A percentile compares a stretch with the other conserved stretches of the same genome.
phyloP scores from a whole-genome alignment of 2,797 vertebrate genomes.

The Merluccius polli region DNA sequence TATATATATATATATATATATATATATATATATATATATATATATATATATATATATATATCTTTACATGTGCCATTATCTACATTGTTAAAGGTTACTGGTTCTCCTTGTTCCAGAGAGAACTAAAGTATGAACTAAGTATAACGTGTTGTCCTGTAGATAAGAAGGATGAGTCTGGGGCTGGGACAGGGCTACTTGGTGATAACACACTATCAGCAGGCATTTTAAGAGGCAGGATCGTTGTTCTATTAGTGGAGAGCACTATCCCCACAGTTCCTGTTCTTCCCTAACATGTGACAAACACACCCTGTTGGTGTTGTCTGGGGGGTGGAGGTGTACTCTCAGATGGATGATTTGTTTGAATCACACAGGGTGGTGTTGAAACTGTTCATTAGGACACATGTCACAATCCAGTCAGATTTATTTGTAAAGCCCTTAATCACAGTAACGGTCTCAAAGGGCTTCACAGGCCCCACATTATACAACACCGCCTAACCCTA shows the following conservation, averaged over 20 bases:
- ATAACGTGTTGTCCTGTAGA: background rate
- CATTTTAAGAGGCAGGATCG: slow-evolving; percentile 5
- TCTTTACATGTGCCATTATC: background rate
- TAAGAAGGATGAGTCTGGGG: background rate
- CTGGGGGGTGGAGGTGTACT: background rate
- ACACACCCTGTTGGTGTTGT: background rate
- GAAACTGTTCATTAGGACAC: background rate
- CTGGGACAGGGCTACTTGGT: background rate
- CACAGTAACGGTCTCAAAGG: background rate
- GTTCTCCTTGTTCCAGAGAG: background rate
- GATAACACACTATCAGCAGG: slow-evolving; percentile 14
- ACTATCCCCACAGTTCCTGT: background rate
- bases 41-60: background rate
- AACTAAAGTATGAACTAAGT: slow-evolving; percentile 1
- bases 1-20: background rate
- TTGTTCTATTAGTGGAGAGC: slow-evolving; percentile 7
- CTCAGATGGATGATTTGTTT: background rate
- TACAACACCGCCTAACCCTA: too few species aligned
- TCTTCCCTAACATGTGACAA: background rate
- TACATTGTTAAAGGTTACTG: background rate
- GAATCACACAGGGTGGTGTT: background rate
- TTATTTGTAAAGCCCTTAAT: background rate
- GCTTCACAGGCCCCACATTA: too few species aligned
- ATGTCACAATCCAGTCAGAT: background rate
- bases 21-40: background rate